Evolutionary conservation across 2,888 invertebrate species (phyloP).

Genomic region (Trissolcus japonicus): DNA sequence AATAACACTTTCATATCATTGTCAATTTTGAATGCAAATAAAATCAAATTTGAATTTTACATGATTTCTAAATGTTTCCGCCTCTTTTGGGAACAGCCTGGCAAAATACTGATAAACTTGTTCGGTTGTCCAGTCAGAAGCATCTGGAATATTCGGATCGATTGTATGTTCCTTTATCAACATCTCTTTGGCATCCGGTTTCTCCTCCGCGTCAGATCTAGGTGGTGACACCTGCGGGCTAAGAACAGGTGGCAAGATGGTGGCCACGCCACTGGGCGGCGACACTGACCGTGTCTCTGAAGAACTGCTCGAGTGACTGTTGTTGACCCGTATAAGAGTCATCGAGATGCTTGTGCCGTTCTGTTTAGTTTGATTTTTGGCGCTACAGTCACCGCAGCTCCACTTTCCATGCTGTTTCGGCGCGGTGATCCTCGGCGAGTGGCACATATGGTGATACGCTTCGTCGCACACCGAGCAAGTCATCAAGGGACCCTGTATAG

Average conservation of each 20-base stretch:
- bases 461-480: constrained; percentile 91
- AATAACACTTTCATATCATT: background rate
- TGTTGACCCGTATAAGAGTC: background rate
- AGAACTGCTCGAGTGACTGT: background rate
- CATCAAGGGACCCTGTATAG: constrained; percentile 81
- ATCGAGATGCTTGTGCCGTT: background rate
- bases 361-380: constrained; percentile 41
- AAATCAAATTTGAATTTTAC: constrained; percentile 75
- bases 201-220: constrained; percentile 69
- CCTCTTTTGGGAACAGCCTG: constrained; percentile 87
- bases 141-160: constrained; percentile 86
- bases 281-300: constrained; percentile 63
- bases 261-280: constrained; percentile 62
- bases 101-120: constrained; percentile 89
- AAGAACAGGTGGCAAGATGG: constrained; percentile 68
- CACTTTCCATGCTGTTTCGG: constrained; percentile 81
- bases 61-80: constrained; percentile 88
- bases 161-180: constrained; percentile 71
- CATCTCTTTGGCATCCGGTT: constrained; percentile 60
- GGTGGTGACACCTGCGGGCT: constrained; percentile 73
- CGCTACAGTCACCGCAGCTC: constrained; percentile 83
- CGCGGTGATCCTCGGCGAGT: constrained; percentile 81
- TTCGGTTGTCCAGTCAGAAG: constrained; percentile 87
- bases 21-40: background rate
- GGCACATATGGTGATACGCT: constrained; percentile 89